These are phyloP conservation scores for Camptogramma bilineatum DNA, from an alignment of 2,888 invertebrate genomes.

Conservation along the genomic window DNA sequence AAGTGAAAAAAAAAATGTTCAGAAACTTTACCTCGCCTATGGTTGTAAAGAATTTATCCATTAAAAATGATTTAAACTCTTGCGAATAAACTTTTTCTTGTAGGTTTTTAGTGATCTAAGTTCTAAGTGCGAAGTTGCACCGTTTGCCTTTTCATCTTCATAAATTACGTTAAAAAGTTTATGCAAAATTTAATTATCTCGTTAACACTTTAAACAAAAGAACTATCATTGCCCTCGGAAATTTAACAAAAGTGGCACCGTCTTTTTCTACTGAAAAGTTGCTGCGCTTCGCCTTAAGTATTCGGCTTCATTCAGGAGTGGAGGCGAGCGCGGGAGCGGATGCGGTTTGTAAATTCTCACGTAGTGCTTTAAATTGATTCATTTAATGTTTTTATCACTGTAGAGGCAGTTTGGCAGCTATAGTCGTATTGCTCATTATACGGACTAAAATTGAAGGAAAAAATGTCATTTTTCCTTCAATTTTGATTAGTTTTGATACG, in stretches of 20 bases:
- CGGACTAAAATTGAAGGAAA: no score
- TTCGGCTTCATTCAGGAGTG: background rate
- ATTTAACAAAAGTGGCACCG: conserved; percentile 25
- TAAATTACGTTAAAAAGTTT: conserved; percentile 31
- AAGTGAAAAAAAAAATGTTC: background rate
- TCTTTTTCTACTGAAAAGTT: conserved; percentile 39
- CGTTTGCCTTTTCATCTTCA: conserved; percentile 31
- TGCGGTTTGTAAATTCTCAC: background rate
- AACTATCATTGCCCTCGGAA: conserved; percentile 27
- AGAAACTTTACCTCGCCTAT: background rate
- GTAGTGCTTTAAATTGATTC: no score
- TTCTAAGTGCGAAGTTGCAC: conserved; percentile 17
- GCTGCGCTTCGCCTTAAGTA: conserved; percentile 36
- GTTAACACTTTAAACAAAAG: conserved; percentile 32
- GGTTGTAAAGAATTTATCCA: background rate
- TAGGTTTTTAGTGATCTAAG: conserved; percentile 8
- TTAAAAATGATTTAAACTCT: background rate
- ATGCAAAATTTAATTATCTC: conserved; percentile 33
- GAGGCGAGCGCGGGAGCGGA: background rate
- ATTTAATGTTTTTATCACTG: no score
- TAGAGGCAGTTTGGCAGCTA: no score
- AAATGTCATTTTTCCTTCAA: no score
- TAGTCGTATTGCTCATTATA: no score
- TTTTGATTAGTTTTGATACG: no score
- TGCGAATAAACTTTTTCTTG: background rate